A percentile compares a stretch with the other conserved stretches of the same genome.
Evolutionary conservation across 1,140 invertebrate genomes (phyloP).

Genomic region (Aphelenchoides fujianensis): DNA sequence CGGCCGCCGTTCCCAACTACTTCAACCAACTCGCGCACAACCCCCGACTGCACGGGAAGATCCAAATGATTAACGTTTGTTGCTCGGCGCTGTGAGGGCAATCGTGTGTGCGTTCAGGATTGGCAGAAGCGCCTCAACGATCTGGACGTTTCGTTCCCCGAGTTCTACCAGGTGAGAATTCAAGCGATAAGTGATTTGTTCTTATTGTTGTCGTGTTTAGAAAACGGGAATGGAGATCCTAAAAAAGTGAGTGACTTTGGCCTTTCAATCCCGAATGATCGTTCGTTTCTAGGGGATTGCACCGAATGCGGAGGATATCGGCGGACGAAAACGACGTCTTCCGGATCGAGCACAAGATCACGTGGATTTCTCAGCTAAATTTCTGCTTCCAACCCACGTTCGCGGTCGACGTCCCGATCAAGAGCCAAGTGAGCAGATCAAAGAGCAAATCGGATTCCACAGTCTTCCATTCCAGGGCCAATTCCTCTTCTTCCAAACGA

Average conservation of each 20-base stretch:
- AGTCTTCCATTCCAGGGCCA: neutral
- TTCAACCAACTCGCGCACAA: neutral
- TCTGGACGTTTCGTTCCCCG: conserved; percentile 50
- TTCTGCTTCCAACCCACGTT: conserved; percentile 57
- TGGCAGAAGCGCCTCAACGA: conserved; percentile 11
- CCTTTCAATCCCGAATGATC: too few species aligned
- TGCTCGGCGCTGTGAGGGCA: neutral
- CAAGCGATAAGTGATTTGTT: too few species aligned
- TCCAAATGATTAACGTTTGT: neutral
- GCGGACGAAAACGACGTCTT: conserved; percentile 58
- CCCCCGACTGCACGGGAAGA: neutral
- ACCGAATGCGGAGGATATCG: conserved; percentile 54
- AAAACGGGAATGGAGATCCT: conserved; percentile 49
- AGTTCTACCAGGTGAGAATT: conserved; percentile 60
- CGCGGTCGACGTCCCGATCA: neutral
- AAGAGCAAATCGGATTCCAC: too few species aligned
- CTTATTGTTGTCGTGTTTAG: too few species aligned
- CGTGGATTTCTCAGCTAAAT: conserved; percentile 60
- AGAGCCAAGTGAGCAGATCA: conserved; percentile 5
- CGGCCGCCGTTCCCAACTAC: neutral
- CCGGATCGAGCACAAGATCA: conserved; percentile 47
- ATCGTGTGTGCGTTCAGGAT: neutral
- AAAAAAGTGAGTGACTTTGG: neutral
- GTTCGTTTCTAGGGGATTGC: conserved; percentile 44
- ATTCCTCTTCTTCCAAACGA: neutral